Conservation (phyloP, 2,797 vertebrate genomes). For the Enteromius thamalakanensis region DNA sequence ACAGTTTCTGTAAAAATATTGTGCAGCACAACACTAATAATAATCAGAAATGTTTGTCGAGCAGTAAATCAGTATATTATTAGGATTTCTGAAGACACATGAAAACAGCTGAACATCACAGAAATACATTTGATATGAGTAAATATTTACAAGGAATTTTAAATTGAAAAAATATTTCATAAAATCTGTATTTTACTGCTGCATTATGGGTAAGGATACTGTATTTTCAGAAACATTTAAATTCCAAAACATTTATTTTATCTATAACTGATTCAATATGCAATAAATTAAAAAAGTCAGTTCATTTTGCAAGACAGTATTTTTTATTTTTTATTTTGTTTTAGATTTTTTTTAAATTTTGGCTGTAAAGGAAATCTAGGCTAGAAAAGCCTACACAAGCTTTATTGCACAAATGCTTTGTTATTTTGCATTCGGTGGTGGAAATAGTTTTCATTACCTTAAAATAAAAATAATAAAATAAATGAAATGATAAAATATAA, state of each 20-base stretch:
- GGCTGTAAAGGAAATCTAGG: no score
- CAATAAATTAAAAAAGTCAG: no score
- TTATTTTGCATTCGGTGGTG: neutral
- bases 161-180: no score
- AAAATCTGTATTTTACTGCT: neutral
- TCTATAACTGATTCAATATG: no score
- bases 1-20: neutral
- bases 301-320: no score
- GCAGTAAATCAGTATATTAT: neutral
- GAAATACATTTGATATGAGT: neutral
- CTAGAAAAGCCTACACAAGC: no score
- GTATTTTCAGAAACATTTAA: no score
- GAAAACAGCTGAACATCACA: neutral
- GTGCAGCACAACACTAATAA: neutral
- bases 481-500: conserved; percentile 6
- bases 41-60: neutral
- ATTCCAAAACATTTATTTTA: no score
- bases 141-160: neutral
- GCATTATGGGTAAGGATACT: no score
- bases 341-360: no score
- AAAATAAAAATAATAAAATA: neutral
- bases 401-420: neutral
- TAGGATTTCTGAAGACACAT: neutral
- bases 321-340: no score
- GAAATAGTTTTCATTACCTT: no score